phyloP scores from a whole-genome alignment of 2,888 invertebrate species.

The Melanostoma mellinum region DNA sequence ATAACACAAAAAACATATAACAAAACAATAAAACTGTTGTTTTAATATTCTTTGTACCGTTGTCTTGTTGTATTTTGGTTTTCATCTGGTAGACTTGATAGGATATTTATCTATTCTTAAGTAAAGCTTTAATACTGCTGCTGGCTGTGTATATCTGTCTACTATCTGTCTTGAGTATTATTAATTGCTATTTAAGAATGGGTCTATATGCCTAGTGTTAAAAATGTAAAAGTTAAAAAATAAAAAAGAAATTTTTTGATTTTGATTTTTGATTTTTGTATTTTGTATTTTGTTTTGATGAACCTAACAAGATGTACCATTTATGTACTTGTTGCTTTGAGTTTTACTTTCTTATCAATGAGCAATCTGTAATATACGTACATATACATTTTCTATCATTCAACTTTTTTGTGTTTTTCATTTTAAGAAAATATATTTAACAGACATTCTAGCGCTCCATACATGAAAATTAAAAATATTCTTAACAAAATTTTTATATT shows the following conservation, averaged over 20 bases:
- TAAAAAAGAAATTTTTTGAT: constrained; percentile 1
- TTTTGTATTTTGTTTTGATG: constrained; percentile 3
- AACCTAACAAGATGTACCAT: constrained; percentile 24
- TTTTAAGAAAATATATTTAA: constrained; percentile 1
- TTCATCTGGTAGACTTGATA: constrained; percentile 72
- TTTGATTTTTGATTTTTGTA: constrained; percentile 15
- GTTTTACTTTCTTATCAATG: constrained; percentile 24
- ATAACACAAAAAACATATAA: constrained; percentile 16
- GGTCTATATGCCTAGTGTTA: constrained; percentile 71
- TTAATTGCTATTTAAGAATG: constrained; percentile 72
- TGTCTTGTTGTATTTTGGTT: constrained; percentile 73
- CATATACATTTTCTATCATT: constrained; percentile 3
- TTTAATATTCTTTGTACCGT: constrained; percentile 73
- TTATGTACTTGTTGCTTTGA: constrained; percentile 33
- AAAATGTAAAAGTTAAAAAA: constrained; percentile 25
- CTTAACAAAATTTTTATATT: constrained; percentile 47
- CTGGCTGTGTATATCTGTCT: constrained; percentile 35
- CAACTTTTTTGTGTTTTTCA: neutral
- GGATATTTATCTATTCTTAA: constrained; percentile 71
- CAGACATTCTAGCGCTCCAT: constrained; percentile 25
- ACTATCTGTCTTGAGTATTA: constrained; percentile 52
- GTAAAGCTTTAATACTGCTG: constrained; percentile 66
- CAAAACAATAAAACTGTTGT: constrained; percentile 56
- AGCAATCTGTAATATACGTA: neutral
- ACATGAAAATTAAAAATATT: neutral